Evolutionary conservation across 2,113 vertebrate genomes (phyloP).

Genomic region (Chauna torquata): DNA sequence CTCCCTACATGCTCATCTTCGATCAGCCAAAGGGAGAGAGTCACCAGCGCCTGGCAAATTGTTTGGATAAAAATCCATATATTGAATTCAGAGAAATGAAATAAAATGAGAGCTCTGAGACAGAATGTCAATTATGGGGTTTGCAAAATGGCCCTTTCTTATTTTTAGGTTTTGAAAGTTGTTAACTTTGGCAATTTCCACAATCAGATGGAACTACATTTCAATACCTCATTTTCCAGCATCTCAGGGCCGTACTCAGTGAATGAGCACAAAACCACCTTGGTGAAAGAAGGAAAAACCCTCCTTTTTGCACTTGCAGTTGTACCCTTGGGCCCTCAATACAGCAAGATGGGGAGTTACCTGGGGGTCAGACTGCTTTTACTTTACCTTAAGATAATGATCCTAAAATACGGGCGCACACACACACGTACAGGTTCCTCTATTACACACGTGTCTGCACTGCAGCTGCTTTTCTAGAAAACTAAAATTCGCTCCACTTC

Average conservation of each 20-base stretch:
- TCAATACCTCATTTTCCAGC: background rate
- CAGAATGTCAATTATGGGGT: conserved; percentile 24
- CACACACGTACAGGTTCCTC: rapidly evolving
- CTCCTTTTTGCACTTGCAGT: background rate
- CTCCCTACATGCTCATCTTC: background rate
- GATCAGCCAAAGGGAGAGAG: background rate
- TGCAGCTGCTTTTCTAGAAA: background rate
- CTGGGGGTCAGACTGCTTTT: background rate
- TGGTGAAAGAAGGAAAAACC: background rate
- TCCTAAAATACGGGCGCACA: background rate
- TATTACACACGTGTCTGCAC: rapidly evolving
- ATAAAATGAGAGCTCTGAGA: conserved; percentile 49
- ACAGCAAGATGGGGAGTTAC: background rate
- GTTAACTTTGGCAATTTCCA: conserved; percentile 23
- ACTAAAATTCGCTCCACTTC: background rate
- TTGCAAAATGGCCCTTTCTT: conserved; percentile 41
- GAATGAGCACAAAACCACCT: background rate
- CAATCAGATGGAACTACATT: background rate
- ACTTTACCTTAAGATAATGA: background rate
- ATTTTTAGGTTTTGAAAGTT: conserved; percentile 16
- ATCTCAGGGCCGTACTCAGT: background rate
- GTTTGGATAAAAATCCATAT: conserved; percentile 68
- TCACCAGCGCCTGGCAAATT: conserved; percentile 34
- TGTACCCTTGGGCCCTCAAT: background rate
- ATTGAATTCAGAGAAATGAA: conserved; percentile 57